Percentiles rank a stretch among this genome's conserved stretches.
These are phyloP conservation scores for Coptodon rendalli DNA, from an alignment of 2,113 vertebrate species.

Conservation along the genomic window DNA sequence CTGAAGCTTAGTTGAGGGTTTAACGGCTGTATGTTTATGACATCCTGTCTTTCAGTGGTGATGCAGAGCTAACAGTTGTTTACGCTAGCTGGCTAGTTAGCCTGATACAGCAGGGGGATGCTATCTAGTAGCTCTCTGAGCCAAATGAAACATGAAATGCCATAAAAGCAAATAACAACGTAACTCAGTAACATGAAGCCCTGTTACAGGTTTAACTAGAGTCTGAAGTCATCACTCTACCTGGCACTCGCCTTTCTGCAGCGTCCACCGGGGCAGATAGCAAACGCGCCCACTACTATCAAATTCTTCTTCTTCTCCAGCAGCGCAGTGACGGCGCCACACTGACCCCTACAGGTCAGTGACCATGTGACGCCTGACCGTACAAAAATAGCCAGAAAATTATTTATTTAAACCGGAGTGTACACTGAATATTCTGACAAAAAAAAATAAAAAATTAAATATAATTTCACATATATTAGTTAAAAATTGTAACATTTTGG, in stretches of 20 bases:
- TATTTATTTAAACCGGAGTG: not conserved
- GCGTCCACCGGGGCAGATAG: not conserved
- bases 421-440: not conserved
- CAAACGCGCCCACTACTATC: constrained; percentile 17
- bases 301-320: constrained; percentile 34
- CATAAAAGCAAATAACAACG: rapidly evolving
- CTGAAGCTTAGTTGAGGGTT: not conserved
- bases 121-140: not conserved
- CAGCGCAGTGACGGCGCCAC: rapidly evolving
- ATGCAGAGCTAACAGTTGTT: not conserved
- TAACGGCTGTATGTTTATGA: not conserved
- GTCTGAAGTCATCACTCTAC: not conserved
- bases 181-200: too few relatives aligned
- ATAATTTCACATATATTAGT: not conserved
- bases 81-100: constrained; percentile 19
- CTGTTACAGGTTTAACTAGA: rapidly evolving
- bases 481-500: not conserved
- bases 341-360: not conserved
- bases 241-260: not conserved
- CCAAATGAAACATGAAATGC: not conserved
- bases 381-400: not conserved
- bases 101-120: not conserved
- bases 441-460: rapidly evolving
- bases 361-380: not conserved
- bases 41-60: not conserved